Evolutionary conservation across 2,797 vertebrate species (phyloP).

Genomic region (Spinus olivaceus): DNA sequence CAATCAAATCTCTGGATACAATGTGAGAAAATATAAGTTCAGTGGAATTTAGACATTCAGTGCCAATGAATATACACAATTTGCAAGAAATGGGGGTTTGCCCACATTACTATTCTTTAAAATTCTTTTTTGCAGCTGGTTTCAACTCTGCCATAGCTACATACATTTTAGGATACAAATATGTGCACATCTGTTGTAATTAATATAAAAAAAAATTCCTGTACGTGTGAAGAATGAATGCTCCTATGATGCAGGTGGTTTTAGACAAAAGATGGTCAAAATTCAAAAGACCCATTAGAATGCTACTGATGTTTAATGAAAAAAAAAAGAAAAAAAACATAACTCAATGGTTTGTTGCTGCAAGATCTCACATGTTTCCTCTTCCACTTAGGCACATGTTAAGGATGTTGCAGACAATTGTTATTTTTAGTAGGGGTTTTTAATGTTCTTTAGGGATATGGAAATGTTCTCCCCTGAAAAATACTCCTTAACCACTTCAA

Average conservation of each 20-base stretch:
- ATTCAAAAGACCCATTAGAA: background rate
- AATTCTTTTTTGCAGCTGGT: background rate
- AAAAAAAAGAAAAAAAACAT: background rate
- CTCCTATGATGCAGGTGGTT: background rate
- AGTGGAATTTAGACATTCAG: background rate
- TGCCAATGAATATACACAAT: background rate
- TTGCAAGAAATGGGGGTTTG: background rate
- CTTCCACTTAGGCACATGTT: background rate
- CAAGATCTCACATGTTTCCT: background rate
- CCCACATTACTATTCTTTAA: background rate
- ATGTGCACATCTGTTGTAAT: background rate
- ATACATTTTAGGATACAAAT: background rate
- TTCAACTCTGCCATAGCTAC: background rate
- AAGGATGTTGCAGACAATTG: background rate
- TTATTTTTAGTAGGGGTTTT: background rate
- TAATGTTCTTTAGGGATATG: background rate
- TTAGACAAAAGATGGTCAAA: conserved; percentile 2
- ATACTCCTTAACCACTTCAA: background rate
- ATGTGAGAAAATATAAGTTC: background rate
- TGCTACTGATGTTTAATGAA: background rate
- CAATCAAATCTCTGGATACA: background rate
- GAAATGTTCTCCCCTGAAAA: background rate
- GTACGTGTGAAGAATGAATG: background rate
- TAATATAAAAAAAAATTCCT: background rate
- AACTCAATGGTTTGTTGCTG: background rate